phyloP scores from a whole-genome alignment of 2,797 vertebrate species.

The Mormyrops boulengeri region DNA sequence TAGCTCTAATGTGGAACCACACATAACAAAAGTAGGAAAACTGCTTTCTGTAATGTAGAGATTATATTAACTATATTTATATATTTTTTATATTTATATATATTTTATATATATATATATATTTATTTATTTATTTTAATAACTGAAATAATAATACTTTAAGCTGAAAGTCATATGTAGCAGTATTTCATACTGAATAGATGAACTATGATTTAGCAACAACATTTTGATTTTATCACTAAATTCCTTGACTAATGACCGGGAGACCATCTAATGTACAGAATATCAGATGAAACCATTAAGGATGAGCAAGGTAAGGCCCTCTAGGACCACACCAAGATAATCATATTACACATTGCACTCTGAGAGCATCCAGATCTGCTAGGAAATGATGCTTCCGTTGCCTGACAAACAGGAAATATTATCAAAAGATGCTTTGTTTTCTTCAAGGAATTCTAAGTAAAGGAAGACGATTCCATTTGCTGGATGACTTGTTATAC shows the following conservation, averaged over 20 bases:
- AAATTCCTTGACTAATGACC: neutral
- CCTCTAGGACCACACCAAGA: neutral
- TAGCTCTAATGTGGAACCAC: neutral
- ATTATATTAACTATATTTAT: neutral
- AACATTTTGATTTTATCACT: neutral
- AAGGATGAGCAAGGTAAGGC: neutral
- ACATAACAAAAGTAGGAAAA: neutral
- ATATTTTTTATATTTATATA: no score
- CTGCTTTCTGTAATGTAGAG: neutral
- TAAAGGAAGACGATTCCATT: neutral
- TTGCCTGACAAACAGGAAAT: neutral
- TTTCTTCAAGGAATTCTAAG: neutral
- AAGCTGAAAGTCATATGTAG: neutral
- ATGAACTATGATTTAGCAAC: neutral
- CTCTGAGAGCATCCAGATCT: neutral
- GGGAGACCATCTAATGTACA: neutral
- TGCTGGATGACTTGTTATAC: neutral
- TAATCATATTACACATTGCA: neutral
- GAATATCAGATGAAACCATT: neutral
- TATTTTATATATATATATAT: no score
- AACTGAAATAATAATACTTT: neutral
- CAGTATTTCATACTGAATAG: neutral
- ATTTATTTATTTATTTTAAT: no score
- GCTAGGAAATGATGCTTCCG: neutral
- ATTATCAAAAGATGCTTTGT: neutral